Evolutionary conservation across 2,888 invertebrate species (phyloP).

Genomic region (Bellardia pandia): DNA sequence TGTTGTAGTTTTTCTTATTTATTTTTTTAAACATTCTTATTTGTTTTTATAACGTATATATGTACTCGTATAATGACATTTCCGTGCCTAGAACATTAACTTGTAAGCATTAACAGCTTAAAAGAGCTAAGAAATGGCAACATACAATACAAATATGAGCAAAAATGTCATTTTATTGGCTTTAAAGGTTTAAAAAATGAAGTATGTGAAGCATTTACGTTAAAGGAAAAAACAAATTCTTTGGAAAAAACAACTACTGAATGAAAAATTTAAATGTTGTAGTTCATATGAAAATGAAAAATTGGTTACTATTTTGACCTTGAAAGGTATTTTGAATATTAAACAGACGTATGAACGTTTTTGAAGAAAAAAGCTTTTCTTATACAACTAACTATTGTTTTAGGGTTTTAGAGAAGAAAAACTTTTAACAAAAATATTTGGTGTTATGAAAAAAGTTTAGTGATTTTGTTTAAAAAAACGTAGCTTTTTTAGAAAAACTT

Average conservation of each 20-base stretch:
- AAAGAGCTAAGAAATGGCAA: background rate
- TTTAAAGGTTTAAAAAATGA: background rate
- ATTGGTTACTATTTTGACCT: background rate
- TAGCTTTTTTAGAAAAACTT: background rate
- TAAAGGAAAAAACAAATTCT: background rate
- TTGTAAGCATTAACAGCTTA: conserved; percentile 13
- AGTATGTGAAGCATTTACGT: conserved; percentile 27
- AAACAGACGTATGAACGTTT: background rate
- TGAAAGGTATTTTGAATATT: background rate
- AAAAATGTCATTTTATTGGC: conserved; percentile 20
- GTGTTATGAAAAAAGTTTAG: too few relatives aligned
- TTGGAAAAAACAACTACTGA: background rate
- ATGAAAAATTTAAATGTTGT: conserved; percentile 8
- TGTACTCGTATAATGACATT: conserved; percentile 57
- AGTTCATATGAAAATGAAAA: background rate
- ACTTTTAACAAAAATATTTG: too few relatives aligned
- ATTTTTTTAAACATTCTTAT: conserved; percentile 5
- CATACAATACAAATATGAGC: background rate
- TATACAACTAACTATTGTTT: too few relatives aligned
- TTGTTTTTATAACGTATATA: conserved; percentile 1
- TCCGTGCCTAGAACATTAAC: conserved; percentile 68
- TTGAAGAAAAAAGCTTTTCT: too few relatives aligned
- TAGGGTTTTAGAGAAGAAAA: too few relatives aligned
- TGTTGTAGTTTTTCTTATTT: conserved; percentile 28
- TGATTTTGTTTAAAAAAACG: too few relatives aligned